Evolutionary conservation across 2,113 vertebrate genomes (phyloP).

Genomic region (Cettia cetti): DNA sequence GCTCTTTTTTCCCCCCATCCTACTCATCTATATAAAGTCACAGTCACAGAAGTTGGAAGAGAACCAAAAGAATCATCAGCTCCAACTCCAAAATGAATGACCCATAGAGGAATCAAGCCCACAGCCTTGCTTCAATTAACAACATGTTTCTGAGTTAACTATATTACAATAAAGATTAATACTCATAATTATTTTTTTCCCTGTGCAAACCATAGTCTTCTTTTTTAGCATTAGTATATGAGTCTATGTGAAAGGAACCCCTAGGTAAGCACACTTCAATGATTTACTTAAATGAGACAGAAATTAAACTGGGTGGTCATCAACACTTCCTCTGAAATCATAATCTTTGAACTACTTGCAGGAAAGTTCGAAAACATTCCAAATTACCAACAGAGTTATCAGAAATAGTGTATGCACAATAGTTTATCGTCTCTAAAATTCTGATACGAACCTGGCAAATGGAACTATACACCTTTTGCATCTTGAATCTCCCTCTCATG

Average conservation of each 20-base stretch:
- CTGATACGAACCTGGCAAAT: not conserved
- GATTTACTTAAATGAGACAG: not conserved
- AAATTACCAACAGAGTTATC: not conserved
- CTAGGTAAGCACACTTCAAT: not conserved
- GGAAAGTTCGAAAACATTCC: not conserved
- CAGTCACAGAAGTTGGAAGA: not conserved
- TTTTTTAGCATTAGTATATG: not conserved
- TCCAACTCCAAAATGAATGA: not conserved
- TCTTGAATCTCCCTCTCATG: not conserved
- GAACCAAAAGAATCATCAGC: not conserved
- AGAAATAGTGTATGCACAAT: fast-evolving
- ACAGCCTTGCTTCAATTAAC: not conserved
- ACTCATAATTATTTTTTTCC: not conserved
- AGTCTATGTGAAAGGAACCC: not conserved
- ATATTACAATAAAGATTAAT: not conserved
- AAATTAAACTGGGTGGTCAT: not conserved
- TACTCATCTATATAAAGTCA: too few species aligned
- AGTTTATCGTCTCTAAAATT: not conserved
- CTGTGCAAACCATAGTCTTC: not conserved
- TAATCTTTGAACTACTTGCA: not conserved
- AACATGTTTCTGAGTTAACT: not conserved
- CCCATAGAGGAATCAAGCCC: not conserved
- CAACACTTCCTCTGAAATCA: not conserved
- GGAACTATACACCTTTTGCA: not conserved
- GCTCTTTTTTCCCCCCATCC: not conserved